Evolutionary conservation across 1,140 invertebrate genomes (phyloP), one percentile per base, ranked within the genome.

Genomic region (Drosophila leontia): DNA sequence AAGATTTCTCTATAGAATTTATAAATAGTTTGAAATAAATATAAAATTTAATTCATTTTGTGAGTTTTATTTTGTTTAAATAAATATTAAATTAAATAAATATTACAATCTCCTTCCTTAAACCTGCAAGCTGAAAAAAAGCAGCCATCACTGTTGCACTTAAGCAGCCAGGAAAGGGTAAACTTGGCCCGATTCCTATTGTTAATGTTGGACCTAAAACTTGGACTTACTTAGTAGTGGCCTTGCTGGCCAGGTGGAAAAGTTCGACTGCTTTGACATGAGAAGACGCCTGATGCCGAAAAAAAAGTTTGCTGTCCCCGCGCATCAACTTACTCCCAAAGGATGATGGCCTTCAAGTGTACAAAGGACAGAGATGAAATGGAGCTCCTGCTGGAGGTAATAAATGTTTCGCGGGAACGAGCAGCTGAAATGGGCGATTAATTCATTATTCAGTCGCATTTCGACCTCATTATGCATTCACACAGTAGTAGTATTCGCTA

Each of bases 361-460:
- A 6, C 29, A 7, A 29, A 32, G 48, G 48, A 51, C 15, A 17
- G 45, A 19, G 17, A 6, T 29, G 26, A 29, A 29, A 29, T 23
- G 44, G 44, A n/a, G 7, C 8, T 15, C 26, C 26, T 17, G 41
- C 6, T 29, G 5, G 26, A 29, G 50, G 26, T 39, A 70, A 59
- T 70, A 42, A 72, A 72, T 72, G 69, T 37, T 50, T 59, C 65
- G 45, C 67, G 67, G 69, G 67, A 72, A 71, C 53, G 13, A 71
- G 69, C 69, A 72, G 53, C 67, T 72, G 69, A 70, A 69, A 29
- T 39, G 70, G 68, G 68, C 68, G 37, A 74, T 74, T 74, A 74
- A 74, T 74, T 74, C 67, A 74, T 74, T 74, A 74, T 74, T 74
- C 55, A 74, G 34, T n/a, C 13, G 67, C 51, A 71, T 58, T 58